A percentile compares a stretch with the other conserved stretches of the same genome.
These are phyloP conservation scores for Phorcus lineatus DNA, from an alignment of 2,888 invertebrate species.

Conservation along the genomic window DNA sequence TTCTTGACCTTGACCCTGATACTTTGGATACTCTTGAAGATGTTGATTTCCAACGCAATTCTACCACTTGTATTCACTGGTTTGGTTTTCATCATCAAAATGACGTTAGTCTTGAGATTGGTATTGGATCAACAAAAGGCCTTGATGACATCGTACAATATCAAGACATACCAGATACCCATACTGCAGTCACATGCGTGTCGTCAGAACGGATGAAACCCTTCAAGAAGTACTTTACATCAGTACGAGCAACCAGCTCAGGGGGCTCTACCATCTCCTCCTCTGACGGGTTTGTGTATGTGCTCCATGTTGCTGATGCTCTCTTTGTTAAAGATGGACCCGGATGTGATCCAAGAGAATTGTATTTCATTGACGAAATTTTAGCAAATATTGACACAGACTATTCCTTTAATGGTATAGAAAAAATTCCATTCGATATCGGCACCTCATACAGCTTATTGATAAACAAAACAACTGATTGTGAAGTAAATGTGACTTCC, in stretches of 20 bases:
- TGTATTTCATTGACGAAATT: neutral
- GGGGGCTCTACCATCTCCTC: constrained; percentile 1
- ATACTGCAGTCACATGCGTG: neutral
- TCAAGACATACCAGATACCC: neutral
- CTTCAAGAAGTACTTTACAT: neutral
- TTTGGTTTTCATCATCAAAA: neutral
- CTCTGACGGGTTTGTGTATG: neutral
- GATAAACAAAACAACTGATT: no score
- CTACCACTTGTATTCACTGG: neutral
- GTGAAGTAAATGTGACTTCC: no score
- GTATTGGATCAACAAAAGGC: neutral
- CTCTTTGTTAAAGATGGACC: constrained; percentile 3
- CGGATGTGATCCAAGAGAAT: neutral
- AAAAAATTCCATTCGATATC: no score
- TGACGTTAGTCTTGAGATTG: neutral
- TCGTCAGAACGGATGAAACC: neutral
- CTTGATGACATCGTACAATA: neutral
- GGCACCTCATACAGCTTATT: no score
- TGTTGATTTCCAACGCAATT: neutral
- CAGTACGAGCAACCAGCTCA: neutral
- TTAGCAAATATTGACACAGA: no score
- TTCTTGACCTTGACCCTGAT: constrained; percentile 36
- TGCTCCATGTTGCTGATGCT: neutral
- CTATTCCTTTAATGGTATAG: no score
- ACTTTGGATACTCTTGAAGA: neutral